Percentiles rank a stretch among this genome's conserved stretches.
Evolutionary conservation across 2,797 vertebrate species (phyloP).

Genomic region (Vultur gryphus): DNA sequence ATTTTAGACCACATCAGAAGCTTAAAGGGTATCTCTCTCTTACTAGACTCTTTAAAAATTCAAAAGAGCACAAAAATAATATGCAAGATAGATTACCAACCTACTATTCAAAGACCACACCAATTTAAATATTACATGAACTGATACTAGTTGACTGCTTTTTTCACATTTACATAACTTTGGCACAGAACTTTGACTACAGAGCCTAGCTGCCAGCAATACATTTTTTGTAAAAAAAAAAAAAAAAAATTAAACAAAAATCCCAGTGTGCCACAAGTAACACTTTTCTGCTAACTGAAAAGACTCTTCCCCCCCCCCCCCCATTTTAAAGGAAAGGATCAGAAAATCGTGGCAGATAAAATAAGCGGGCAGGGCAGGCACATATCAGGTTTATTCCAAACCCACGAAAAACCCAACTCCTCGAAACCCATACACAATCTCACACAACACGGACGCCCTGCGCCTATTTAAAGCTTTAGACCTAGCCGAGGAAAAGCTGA

Average conservation of each 20-base stretch:
- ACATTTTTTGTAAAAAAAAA: not conserved
- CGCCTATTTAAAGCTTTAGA: not conserved
- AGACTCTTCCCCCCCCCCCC: too few species aligned
- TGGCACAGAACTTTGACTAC: not conserved
- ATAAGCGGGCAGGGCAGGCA: fast-evolving
- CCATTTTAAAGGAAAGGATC: not conserved
- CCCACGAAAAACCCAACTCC: not conserved
- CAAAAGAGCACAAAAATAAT: not conserved
- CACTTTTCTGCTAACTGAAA: not conserved
- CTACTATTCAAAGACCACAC: not conserved
- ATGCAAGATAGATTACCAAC: not conserved
- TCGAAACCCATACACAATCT: not conserved
- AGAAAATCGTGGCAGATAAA: not conserved
- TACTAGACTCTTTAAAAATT: not conserved
- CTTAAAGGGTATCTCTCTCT: not conserved
- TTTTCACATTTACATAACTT: not conserved
- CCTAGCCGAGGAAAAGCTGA: not conserved
- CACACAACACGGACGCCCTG: not conserved
- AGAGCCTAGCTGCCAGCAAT: not conserved
- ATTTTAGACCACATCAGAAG: not conserved
- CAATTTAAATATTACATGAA: not conserved
- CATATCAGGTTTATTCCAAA: not conserved
- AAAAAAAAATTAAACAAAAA: not conserved
- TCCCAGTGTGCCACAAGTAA: not conserved
- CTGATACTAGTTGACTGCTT: not conserved